Evolutionary conservation across 2,113 vertebrate genomes (phyloP).

Genomic region (Cochlearius cochlearius): DNA sequence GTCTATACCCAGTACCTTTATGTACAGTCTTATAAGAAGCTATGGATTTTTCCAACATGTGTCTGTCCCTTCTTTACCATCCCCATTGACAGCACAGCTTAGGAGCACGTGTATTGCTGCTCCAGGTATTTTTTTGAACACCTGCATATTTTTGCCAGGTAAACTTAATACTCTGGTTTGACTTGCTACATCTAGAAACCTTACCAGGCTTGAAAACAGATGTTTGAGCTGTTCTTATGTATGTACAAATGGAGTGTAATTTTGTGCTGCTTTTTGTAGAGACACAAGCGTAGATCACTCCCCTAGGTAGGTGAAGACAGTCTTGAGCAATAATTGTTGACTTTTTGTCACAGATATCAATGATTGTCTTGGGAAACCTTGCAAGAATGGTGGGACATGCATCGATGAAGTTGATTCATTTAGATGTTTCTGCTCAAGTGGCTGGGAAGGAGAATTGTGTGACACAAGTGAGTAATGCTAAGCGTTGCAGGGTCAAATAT

Average conservation of each 20-base stretch:
- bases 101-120: not conserved
- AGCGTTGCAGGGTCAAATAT: not conserved
- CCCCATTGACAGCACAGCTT: not conserved
- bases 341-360: conserved; percentile 83
- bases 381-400: conserved; percentile 91
- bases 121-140: not conserved
- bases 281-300: not conserved
- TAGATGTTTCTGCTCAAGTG: conserved; percentile 89
- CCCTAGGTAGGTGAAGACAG: not conserved
- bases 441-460: conserved; percentile 91
- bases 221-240: not conserved
- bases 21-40: not conserved
- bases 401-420: conserved; percentile 90
- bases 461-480: conserved; percentile 83
- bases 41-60: not conserved
- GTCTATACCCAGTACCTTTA: not conserved
- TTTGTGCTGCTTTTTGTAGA: not conserved
- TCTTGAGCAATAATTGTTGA: not conserved
- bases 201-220: not conserved
- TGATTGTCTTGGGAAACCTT: conserved; percentile 86
- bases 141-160: not conserved
- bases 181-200: not conserved
- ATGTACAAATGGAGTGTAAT: not conserved
- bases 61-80: too few relatives aligned
- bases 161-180: not conserved